These are phyloP conservation scores for Paralichthys olivaceus DNA, from an alignment of 2,113 vertebrate species.

Conservation along the genomic window DNA sequence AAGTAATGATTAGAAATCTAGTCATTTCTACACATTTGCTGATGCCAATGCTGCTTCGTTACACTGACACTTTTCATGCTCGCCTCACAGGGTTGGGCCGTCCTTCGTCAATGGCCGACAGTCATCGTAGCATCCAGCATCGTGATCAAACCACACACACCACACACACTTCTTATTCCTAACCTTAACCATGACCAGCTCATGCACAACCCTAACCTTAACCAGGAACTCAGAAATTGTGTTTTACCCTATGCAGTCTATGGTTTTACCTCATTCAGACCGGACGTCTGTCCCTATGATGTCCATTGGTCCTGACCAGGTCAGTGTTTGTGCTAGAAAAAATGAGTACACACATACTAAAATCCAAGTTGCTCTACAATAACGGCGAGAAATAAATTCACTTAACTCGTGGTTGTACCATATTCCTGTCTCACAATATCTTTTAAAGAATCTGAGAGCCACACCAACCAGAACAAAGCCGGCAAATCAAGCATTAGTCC, in stretches of 20 bases:
- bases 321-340: no score
- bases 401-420: background rate
- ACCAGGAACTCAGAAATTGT: no score
- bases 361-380: background rate
- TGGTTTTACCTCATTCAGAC: no score
- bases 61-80: background rate
- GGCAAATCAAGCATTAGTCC: background rate
- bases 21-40: background rate
- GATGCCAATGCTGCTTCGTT: background rate
- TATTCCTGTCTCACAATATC: background rate
- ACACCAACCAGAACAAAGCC: background rate
- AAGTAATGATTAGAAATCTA: background rate
- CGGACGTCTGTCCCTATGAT: no score
- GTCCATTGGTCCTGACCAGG: no score
- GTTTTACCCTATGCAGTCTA: no score
- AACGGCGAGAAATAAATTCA: background rate
- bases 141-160: no score
- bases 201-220: no score
- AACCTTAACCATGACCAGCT: no score
- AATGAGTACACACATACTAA: background rate
- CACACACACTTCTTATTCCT: no score
- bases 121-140: background rate
- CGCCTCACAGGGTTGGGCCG: no score
- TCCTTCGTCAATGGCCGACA: background rate
- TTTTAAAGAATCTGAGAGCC: background rate